A percentile compares a stretch with the other conserved stretches of the same genome.
These are phyloP conservation scores for Dinoponera quadriceps DNA, from an alignment of 1,140 invertebrate species.

Conservation along the genomic window DNA sequence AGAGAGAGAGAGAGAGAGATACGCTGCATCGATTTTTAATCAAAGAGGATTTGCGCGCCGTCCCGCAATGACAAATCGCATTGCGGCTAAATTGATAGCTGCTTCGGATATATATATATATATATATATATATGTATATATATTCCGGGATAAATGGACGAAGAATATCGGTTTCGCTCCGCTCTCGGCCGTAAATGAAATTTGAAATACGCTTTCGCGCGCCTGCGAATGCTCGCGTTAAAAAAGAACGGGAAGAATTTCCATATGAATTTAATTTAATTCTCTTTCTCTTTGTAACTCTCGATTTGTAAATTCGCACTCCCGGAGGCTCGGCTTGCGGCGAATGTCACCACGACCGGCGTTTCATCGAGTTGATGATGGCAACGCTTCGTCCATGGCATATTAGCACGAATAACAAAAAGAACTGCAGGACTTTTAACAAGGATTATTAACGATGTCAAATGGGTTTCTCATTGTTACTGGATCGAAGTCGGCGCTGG, in stretches of 20 bases:
- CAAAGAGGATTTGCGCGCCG: slow-evolving; percentile 14
- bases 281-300: not conserved
- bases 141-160: not conserved
- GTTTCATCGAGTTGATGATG: not conserved
- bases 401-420: not conserved
- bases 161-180: not conserved
- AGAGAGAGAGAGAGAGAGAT: not conserved
- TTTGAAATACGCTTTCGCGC: too few relatives aligned
- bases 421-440: slow-evolving; percentile 14
- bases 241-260: too few relatives aligned
- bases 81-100: not conserved
- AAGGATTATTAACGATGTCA: not conserved
- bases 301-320: too few relatives aligned
- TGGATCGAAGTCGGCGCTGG: slow-evolving; percentile 90
- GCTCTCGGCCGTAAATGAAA: too few relatives aligned
- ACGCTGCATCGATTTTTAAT: slow-evolving; percentile 34
- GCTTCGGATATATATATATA: too few relatives aligned
- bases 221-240: not conserved
- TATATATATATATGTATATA: too few relatives aligned
- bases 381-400: too few relatives aligned
- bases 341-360: not conserved
- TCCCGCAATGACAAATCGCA: slow-evolving; percentile 24
- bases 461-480: slow-evolving; percentile 13
- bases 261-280: too few relatives aligned
- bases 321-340: not conserved